Percentiles rank a stretch among this genome's conserved stretches.
Conservation (phyloP, 2,113 vertebrate species). For the Nibea coibor region DNA sequence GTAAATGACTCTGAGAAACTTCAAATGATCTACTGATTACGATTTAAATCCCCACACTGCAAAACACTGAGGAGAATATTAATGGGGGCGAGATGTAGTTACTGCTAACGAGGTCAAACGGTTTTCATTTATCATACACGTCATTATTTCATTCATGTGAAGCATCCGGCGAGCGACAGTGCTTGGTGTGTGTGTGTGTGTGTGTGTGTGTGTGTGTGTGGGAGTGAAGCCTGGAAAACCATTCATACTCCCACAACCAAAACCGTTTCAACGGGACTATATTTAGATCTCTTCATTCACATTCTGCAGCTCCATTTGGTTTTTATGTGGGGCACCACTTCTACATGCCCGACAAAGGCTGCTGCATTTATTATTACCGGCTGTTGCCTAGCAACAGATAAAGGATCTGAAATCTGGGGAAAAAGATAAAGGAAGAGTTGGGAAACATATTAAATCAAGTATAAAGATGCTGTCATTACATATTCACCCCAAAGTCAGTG, state of each 20-base stretch:
- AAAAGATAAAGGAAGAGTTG: conserved; percentile 25
- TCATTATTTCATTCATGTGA: conserved; percentile 21
- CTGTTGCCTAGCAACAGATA: conserved; percentile 77
- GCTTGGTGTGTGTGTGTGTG: background rate
- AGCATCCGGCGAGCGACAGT: conserved; percentile 4
- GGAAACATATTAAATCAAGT: conserved; percentile 23
- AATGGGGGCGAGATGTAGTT: background rate
- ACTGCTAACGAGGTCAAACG: background rate
- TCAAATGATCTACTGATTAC: background rate
- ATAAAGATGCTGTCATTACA: conserved; percentile 11
- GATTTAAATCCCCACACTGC: background rate
- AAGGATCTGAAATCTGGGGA: conserved; percentile 42
- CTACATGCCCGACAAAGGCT: conserved; percentile 36
- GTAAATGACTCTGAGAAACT: background rate
- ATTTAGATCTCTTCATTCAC: conserved; percentile 75
- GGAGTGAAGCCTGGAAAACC: conserved; percentile 62
- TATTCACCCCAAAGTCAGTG: conserved; percentile 11
- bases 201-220: background rate
- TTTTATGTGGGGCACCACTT: conserved; percentile 74
- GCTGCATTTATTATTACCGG: conserved; percentile 59
- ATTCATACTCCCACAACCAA: conserved; percentile 64
- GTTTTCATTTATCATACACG: background rate
- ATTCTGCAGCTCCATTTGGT: conserved; percentile 67
- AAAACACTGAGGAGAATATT: conserved; percentile 7
- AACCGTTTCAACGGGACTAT: conserved; percentile 68